phyloP scores from a whole-genome alignment of 2,888 invertebrate species.

The Neocrepidodera transversa region DNA sequence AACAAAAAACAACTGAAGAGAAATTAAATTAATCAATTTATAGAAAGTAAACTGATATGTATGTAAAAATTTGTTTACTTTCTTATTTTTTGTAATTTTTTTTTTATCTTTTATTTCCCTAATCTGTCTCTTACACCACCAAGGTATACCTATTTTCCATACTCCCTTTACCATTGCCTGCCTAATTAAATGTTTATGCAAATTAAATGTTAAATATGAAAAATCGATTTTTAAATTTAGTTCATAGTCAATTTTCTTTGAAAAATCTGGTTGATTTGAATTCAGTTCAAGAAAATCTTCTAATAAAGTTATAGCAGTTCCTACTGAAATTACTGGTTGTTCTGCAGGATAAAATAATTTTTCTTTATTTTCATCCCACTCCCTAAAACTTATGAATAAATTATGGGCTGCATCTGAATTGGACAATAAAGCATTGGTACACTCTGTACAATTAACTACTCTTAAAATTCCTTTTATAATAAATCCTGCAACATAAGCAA shows the following conservation, averaged over 20 bases:
- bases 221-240: neutral
- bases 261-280: neutral
- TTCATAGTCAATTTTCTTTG: neutral
- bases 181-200: neutral
- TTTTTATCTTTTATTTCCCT: neutral
- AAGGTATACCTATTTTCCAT: slow-evolving; percentile 16
- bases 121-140: slow-evolving; percentile 14
- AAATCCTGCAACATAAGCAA: too few relatives aligned
- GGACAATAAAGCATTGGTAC: neutral
- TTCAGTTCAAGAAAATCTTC: neutral
- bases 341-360: slow-evolving; percentile 7
- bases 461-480: too few relatives aligned
- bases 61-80: slow-evolving; percentile 3
- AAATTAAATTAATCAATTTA: too few relatives aligned
- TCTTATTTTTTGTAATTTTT: neutral
- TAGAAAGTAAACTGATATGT: too few relatives aligned
- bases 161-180: slow-evolving; percentile 8
- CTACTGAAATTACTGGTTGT: slow-evolving; percentile 16
- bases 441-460: neutral
- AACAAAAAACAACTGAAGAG: too few relatives aligned
- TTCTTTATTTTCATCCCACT: slow-evolving; percentile 16
- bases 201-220: neutral
- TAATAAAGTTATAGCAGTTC: too few relatives aligned
- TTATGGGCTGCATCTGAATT: slow-evolving; percentile 1
- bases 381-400: slow-evolving; percentile 8